Evolutionary conservation across 2,797 vertebrate species (phyloP).

Genomic region (Acanthopagrus latus): DNA sequence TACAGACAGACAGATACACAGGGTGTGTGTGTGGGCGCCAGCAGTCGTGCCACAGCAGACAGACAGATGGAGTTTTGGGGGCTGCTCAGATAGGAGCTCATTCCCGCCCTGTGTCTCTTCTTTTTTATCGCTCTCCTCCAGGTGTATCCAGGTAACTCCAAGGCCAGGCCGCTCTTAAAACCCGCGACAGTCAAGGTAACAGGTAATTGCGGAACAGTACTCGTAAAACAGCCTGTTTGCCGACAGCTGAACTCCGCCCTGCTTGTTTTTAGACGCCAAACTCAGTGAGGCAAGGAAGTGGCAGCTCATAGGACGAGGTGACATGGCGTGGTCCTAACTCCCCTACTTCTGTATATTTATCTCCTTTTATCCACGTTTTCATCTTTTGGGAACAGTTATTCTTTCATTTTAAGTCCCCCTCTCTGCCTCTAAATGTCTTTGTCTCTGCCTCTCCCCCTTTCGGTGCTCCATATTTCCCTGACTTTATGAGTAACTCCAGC

Average conservation of each 20-base stretch:
- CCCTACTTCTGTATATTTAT: background rate
- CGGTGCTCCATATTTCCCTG: conserved; percentile 63
- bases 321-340: conserved; percentile 5
- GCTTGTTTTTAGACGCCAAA: conserved; percentile 43
- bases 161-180: conserved; percentile 89
- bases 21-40: conserved; percentile 56
- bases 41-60: conserved; percentile 34
- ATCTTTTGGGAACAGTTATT: conserved; percentile 18
- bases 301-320: conserved; percentile 24
- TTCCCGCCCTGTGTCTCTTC: conserved; percentile 60
- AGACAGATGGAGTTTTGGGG: conserved; percentile 66
- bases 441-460: conserved; percentile 39
- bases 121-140: conserved; percentile 85
- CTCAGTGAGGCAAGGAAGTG: conserved; percentile 47
- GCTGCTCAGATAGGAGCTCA: conserved; percentile 68
- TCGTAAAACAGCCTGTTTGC: conserved; percentile 88
- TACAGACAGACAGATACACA: conserved; percentile 41
- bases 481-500: conserved; percentile 73
- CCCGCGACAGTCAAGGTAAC: conserved; percentile 89
- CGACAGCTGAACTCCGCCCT: conserved; percentile 71
- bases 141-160: conserved; percentile 91
- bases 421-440: conserved; percentile 51
- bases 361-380: background rate
- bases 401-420: background rate
- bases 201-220: conserved; percentile 84